These are phyloP conservation scores for Vanessa atalanta DNA, from an alignment of 1,140 invertebrate genomes.

Conservation along the genomic window DNA sequence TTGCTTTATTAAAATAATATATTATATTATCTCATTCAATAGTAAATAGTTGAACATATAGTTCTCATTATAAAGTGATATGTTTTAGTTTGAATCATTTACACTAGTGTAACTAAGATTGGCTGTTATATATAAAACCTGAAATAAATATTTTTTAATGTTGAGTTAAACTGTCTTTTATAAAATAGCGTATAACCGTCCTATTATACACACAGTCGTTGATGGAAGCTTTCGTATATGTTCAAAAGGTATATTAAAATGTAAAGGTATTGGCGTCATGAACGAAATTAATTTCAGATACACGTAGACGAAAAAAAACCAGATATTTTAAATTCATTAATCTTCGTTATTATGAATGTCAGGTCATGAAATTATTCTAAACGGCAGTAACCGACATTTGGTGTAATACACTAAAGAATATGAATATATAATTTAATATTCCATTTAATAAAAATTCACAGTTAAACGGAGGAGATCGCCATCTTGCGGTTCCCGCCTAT, in stretches of 20 bases:
- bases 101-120: neutral
- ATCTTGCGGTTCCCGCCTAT: neutral
- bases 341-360: too few species aligned
- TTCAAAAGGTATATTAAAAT: too few species aligned
- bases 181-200: neutral
- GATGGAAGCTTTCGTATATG: too few species aligned
- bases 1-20: neutral
- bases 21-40: neutral
- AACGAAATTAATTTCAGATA: too few species aligned
- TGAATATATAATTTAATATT: too few species aligned
- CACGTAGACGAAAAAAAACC: too few species aligned
- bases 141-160: slow-evolving; percentile 1
- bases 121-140: neutral
- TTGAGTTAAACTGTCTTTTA: neutral
- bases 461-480: slow-evolving; percentile 4
- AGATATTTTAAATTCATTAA: too few species aligned
- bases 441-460: neutral
- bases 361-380: too few species aligned
- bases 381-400: too few species aligned
- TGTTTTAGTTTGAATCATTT: neutral
- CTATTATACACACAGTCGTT: neutral
- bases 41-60: neutral
- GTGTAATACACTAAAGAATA: too few species aligned
- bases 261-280: too few species aligned
- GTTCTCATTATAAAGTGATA: neutral